Conservation (phyloP, 2,797 vertebrate species). For the Enteromius unitaeniatus region DNA sequence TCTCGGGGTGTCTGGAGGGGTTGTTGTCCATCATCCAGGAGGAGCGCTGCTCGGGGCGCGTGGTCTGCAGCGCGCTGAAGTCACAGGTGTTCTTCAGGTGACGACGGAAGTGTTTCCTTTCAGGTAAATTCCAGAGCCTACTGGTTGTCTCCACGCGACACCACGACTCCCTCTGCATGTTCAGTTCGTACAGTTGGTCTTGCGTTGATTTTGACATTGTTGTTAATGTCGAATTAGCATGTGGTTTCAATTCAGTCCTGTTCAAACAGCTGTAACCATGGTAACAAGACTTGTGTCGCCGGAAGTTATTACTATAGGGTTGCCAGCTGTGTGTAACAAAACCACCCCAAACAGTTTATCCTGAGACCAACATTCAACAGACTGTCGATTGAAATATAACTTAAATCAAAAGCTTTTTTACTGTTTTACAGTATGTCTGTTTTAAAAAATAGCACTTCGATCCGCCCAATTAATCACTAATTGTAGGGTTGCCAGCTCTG, state of each 20-base stretch:
- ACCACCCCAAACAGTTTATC: background rate
- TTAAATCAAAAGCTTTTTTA: no score
- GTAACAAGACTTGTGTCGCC: background rate
- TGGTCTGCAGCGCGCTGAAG: slow-evolving; percentile 55
- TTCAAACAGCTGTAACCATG: slow-evolving; percentile 1
- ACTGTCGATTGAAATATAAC: no score
- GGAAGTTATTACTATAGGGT: background rate
- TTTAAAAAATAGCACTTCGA: no score
- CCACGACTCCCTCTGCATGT: slow-evolving; percentile 77
- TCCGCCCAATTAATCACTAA: no score
- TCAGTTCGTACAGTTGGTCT: slow-evolving; percentile 69
- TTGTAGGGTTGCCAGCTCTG: background rate
- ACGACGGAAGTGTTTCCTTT: slow-evolving; percentile 76
- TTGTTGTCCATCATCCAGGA: slow-evolving; percentile 60
- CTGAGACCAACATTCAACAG: background rate
- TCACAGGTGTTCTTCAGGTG: slow-evolving; percentile 66
- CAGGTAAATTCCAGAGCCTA: slow-evolving; percentile 66
- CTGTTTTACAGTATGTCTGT: no score
- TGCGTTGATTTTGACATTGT: slow-evolving; percentile 60
- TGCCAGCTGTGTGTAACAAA: background rate
- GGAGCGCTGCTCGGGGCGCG: slow-evolving; percentile 39
- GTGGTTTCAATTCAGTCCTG: background rate
- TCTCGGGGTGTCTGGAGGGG: slow-evolving; percentile 63
- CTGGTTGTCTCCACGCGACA: slow-evolving; percentile 77
- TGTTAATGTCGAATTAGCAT: background rate